phyloP scores from a whole-genome alignment of 92 coral and sea anemone genomes.

The Zoanthus solanderi region DNA sequence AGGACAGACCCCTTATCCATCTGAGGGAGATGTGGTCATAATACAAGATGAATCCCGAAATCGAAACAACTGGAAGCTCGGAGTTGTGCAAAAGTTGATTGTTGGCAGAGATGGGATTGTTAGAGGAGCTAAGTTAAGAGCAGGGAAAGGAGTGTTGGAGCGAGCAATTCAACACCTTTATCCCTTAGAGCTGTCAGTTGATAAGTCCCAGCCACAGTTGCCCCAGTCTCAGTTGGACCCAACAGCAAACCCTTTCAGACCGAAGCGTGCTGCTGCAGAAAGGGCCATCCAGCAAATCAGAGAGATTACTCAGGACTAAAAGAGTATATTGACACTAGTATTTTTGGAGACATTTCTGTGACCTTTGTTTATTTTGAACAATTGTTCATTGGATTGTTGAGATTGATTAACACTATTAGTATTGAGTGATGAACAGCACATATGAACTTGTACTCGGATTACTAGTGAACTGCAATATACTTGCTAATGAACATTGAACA shows the following conservation, averaged over 20 bases:
- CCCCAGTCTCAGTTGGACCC: conserved; percentile 6
- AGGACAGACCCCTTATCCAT: conserved; percentile 47
- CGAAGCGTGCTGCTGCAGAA: not conserved
- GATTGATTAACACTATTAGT: not conserved
- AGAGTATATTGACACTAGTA: not conserved
- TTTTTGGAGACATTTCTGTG: not conserved
- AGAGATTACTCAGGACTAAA: not conserved
- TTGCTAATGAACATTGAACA: not conserved
- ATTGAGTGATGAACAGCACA: not conserved
- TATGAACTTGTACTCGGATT: not conserved
- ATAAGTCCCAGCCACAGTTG: not conserved
- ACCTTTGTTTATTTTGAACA: not conserved
- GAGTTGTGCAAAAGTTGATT: conserved; percentile 15
- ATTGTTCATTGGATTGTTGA: not conserved
- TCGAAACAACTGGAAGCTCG: conserved; percentile 20
- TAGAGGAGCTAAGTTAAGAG: conserved; percentile 20
- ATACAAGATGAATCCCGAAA: conserved; percentile 27
- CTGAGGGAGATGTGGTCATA: conserved; percentile 62
- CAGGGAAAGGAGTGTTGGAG: not conserved
- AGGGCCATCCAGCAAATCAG: not conserved
- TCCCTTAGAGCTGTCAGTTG: not conserved
- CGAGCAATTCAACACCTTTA: not conserved
- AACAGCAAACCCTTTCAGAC: not conserved
- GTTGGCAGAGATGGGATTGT: conserved; percentile 27
- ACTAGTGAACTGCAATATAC: not conserved